Base-by-base conservation (phyloP, 53 echinoderm and acorn worm species). In the Crossaster papposus region DNA sequence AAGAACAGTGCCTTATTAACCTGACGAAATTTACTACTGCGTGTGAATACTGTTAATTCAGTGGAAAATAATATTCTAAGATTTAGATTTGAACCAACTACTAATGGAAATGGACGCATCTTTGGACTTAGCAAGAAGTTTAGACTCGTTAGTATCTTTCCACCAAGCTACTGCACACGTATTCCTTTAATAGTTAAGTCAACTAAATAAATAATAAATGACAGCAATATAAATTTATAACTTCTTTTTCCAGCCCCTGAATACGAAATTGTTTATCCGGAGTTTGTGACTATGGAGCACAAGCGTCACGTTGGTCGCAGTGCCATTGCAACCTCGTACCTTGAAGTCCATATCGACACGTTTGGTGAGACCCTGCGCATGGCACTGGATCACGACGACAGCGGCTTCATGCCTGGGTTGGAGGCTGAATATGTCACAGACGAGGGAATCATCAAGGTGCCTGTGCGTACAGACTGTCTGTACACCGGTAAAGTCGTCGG, bases 331-430 rank as follows among this genome's bases (percentile, higher is more conserved):
- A n/a, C 70, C 31, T 70, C 70, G 6, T 70, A 28, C 31, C 70
- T 70, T n/a, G 29, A 70, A n/a, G 70, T 70, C 12, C 29, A 70
- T n/a, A 30, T 70, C 31, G 29, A 70, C 12, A n/a, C 70, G 12
- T 70, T 70, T 12, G 70, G 70, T 70, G 29, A 70, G 70, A 70
- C 28, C 4, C 26, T 70, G 58, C 70, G 29, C 14, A 70, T 70
- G 70, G 23, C 70, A 70, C 3, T 70, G 70, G 70, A 70, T 29
- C 70, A 70, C 31, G 70, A 70, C 31, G 70, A 70, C 70, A 70
- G 70, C 29, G 31, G 31, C 70, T 20, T 70, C 29, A 28, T 12
- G 23, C 9, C 70, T 30, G 70, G 70, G 12, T 30, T 70, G 0
- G 70, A 70, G 31, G 70, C 31, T 12, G 70, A 70, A n/a, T 70